Base-by-base conservation (phyloP, 2,888 invertebrate species). In the Dendrolimus pini region DNA sequence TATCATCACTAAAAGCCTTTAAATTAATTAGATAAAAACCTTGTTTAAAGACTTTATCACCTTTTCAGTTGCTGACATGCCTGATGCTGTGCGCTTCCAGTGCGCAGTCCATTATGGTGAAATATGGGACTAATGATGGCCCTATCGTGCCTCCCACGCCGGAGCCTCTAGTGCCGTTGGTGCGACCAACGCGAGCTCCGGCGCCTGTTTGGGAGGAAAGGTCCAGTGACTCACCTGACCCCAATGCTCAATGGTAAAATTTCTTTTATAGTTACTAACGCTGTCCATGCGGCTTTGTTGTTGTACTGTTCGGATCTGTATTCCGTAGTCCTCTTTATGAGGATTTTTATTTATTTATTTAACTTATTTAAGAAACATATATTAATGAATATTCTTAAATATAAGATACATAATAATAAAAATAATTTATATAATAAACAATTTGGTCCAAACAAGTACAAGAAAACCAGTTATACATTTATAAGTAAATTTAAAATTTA, bases 191-290 rank as follows among this genome's bases (percentile, higher is more conserved):
- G 74, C 85, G 92, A 18, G 80, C 75, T 41, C 93, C 93, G 1
- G 93, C 93, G 65, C 92, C 93, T 41, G 93, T 93, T 14, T 93
- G 93, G 93, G 93, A 93, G 68, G 85, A 91, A 71, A 81, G 91
- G 61, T 79, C 83, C 14, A 86, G 91, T 65, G 93, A 93, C 65
- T 80, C 89, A 41, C 93, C 93, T 41, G 93, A 93, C 75, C 93
- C 93, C 59, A 91, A 92, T 67, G 92, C 92, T 68, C 92, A 92
- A 75, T 91, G 92, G 93, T 93, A 85, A 85, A 72, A n/a, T 47
- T 54, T 54, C 12, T 30, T 30, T 30, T 30, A 18, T 18, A 18
- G 18, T 18, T 18, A 30, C 6, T 30, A 30, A 3, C 30, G 30
- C 30, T 30, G 30, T 30, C 2, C 3, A 18, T 18, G 18, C 18